Evolutionary conservation across 2,113 vertebrate genomes (phyloP).

Genomic region (Hemichromis elongatus): DNA sequence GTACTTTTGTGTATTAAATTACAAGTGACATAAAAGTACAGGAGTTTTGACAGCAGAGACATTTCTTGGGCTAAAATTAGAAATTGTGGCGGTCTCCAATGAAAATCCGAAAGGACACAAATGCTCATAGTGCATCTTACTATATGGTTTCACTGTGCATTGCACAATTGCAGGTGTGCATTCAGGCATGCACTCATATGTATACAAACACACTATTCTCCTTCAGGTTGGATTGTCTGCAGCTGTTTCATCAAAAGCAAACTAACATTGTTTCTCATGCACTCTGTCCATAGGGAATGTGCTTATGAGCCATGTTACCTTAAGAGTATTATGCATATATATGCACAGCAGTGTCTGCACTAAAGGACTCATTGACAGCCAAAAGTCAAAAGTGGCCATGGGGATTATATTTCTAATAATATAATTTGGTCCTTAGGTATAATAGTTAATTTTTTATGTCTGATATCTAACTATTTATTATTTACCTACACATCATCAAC

Average conservation of each 20-base stretch:
- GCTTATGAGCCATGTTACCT: background rate
- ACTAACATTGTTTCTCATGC: background rate
- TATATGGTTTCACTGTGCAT: slow-evolving; percentile 5
- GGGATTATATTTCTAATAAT: background rate
- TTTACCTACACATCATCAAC: background rate
- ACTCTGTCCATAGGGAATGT: background rate
- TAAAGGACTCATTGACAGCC: background rate
- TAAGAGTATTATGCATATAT: background rate
- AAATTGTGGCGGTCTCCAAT: background rate
- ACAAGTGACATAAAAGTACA: slow-evolving; percentile 13
- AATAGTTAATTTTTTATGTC: background rate
- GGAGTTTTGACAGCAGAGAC: slow-evolving; percentile 8
- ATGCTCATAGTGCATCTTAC: background rate
- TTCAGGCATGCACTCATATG: background rate
- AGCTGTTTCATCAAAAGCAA: slow-evolving; percentile 29
- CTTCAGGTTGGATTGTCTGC: slow-evolving; percentile 18
- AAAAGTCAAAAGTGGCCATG: background rate
- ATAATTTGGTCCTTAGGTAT: background rate
- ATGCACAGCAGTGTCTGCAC: background rate
- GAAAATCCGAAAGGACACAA: slow-evolving; percentile 26
- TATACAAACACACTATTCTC: background rate
- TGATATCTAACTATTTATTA: background rate
- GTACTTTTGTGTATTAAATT: background rate
- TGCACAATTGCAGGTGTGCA: slow-evolving; percentile 4
- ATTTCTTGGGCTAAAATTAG: slow-evolving; percentile 31